phyloP scores from a whole-genome alignment of 2,797 vertebrate species.

The Gastrophryne carolinensis region DNA sequence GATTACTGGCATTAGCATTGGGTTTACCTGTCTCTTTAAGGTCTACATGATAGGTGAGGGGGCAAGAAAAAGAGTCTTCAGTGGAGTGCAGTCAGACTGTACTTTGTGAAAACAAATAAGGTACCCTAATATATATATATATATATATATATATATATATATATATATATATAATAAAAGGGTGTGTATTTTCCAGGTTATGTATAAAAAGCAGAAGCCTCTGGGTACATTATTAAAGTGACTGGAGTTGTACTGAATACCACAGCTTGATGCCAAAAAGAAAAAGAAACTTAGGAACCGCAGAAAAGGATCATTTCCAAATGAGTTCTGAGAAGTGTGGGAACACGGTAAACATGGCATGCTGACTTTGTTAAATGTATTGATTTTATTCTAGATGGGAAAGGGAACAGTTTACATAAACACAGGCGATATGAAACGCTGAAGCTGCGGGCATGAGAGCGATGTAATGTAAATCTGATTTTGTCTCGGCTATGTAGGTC shows the following conservation, averaged over 20 bases:
- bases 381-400: constrained; percentile 17
- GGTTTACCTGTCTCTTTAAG: too few species aligned
- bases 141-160: too few species aligned
- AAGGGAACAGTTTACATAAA: constrained; percentile 6
- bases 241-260: constrained; percentile 31
- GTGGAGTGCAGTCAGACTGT: too few species aligned
- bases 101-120: too few species aligned
- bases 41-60: too few species aligned
- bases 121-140: too few species aligned
- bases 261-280: neutral
- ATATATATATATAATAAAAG: too few species aligned
- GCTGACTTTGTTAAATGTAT: constrained; percentile 19
- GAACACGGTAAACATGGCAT: constrained; percentile 36
- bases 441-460: neutral
- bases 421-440: neutral
- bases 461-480: constrained; percentile 1
- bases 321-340: constrained; percentile 50
- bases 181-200: too few species aligned
- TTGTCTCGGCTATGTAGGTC: constrained; percentile 26
- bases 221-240: too few species aligned
- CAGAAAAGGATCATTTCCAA: constrained; percentile 39
- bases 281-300: fast-evolving
- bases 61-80: too few species aligned
- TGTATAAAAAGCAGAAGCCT: too few species aligned
- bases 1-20: too few species aligned